A percentile compares a stretch with the other conserved stretches of the same genome.
phyloP scores from a whole-genome alignment of 2,113 vertebrate genomes.

The Oceanites oceanicus region DNA sequence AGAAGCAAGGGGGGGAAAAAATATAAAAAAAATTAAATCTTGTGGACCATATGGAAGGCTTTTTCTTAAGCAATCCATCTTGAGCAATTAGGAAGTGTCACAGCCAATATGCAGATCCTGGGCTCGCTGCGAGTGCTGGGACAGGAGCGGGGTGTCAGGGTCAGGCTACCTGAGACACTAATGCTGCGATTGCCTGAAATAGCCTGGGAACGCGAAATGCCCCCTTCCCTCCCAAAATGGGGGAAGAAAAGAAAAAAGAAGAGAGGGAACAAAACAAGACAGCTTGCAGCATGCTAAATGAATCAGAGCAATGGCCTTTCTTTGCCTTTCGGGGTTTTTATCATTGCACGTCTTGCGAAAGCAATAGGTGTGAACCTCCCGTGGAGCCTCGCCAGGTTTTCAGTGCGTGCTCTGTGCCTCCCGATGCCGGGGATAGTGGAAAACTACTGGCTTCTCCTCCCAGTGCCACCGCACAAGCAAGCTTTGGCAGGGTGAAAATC shows the following conservation, averaged over 20 bases:
- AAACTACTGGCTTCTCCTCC: constrained; percentile 38
- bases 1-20: not conserved
- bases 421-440: not conserved
- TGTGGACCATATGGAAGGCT: constrained; percentile 57
- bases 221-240: rapidly evolving
- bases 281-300: constrained; percentile 28
- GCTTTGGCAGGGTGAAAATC: not conserved
- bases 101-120: not conserved
- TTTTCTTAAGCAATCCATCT: constrained; percentile 57
- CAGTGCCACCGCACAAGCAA: not conserved
- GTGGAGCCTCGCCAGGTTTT: constrained; percentile 46
- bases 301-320: constrained; percentile 50
- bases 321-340: constrained; percentile 40
- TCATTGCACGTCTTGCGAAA: constrained; percentile 9
- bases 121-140: not conserved
- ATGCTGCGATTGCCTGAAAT: not conserved
- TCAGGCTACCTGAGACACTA: not conserved
- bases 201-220: not conserved
- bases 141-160: not conserved
- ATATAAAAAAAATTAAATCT: constrained; percentile 25
- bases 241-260: not conserved
- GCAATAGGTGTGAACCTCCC: constrained; percentile 39
- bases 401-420: not conserved
- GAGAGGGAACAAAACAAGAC: constrained; percentile 11
- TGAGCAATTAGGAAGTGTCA: constrained; percentile 50